These are phyloP conservation scores for Autographa gamma DNA, from an alignment of 2,888 invertebrate genomes.

Conservation along the genomic window DNA sequence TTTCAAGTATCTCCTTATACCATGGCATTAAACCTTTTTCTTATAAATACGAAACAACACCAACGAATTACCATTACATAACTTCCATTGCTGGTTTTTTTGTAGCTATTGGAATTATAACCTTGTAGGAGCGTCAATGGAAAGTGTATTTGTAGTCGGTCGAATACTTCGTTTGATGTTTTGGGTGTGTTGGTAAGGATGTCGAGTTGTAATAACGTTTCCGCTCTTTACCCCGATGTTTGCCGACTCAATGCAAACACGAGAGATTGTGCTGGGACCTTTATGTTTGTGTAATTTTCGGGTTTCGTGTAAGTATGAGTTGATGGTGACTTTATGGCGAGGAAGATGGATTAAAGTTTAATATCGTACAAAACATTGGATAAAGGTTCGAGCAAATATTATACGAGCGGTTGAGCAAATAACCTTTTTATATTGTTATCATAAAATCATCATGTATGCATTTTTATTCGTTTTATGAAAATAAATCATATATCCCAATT, in stretches of 20 bases:
- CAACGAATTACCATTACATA: not conserved
- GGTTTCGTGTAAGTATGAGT: conserved; percentile 58
- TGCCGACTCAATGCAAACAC: conserved; percentile 81
- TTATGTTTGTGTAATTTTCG: conserved; percentile 68
- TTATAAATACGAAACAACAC: not conserved
- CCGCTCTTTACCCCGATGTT: conserved; percentile 83
- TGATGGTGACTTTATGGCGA: conserved; percentile 51
- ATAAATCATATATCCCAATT: no score
- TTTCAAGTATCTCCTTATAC: conserved; percentile 62
- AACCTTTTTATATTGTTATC: no score
- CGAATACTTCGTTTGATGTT: conserved; percentile 3
- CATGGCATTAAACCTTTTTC: conserved; percentile 22
- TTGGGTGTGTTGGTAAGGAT: conserved; percentile 53
- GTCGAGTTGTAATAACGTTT: conserved; percentile 82
- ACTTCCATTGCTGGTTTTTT: conserved; percentile 43
- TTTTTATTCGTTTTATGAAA: no score
- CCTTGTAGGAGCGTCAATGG: conserved; percentile 45
- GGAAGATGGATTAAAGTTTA: conserved; percentile 41
- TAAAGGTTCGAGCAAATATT: not conserved
- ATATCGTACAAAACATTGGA: conserved; percentile 15
- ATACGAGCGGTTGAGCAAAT: not conserved
- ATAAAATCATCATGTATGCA: no score
- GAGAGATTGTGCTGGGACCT: conserved; percentile 71
- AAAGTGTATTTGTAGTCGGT: conserved; percentile 13
- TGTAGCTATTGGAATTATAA: fast-evolving